Percentiles rank a stretch among this genome's conserved stretches.
These are phyloP conservation scores for Leptocoma aspasia DNA, from an alignment of 2,113 vertebrate genomes.

Conservation along the genomic window DNA sequence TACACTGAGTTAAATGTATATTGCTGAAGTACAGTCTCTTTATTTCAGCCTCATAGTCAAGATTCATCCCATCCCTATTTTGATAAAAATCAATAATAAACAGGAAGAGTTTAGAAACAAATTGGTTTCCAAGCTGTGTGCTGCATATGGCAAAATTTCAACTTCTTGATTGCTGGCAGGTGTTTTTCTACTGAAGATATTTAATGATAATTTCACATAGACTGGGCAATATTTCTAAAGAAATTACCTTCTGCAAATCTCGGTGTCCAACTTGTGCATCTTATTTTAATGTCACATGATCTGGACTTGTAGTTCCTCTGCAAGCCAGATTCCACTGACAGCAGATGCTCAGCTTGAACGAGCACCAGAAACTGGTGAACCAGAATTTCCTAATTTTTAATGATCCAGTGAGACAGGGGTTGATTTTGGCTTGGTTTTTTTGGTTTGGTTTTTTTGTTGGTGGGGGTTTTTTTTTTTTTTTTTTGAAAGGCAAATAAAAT, in stretches of 20 bases:
- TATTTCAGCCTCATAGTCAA: neutral
- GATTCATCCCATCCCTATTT: neutral
- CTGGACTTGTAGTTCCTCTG: neutral
- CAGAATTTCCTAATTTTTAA: neutral
- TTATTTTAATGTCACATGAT: neutral
- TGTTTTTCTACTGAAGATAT: neutral
- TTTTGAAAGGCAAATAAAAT: neutral
- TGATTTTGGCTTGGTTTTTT: neutral
- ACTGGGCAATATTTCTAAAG: neutral
- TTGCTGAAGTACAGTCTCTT: slow-evolving; percentile 2
- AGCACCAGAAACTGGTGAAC: neutral
- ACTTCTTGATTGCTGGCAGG: neutral
- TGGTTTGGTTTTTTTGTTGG: too few species aligned
- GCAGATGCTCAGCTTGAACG: neutral
- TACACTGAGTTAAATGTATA: neutral
- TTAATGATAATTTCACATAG: neutral
- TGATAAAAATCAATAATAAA: neutral
- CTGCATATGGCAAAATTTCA: neutral
- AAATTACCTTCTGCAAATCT: neutral
- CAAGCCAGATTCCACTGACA: neutral
- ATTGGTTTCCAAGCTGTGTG: neutral
- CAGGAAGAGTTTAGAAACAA: neutral
- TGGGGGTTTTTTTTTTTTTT: too few species aligned
- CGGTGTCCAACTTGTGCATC: neutral
- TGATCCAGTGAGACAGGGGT: rapidly evolving